Evolutionary conservation across 1,140 invertebrate species (phyloP).

Genomic region (Heliothis subflexa): DNA sequence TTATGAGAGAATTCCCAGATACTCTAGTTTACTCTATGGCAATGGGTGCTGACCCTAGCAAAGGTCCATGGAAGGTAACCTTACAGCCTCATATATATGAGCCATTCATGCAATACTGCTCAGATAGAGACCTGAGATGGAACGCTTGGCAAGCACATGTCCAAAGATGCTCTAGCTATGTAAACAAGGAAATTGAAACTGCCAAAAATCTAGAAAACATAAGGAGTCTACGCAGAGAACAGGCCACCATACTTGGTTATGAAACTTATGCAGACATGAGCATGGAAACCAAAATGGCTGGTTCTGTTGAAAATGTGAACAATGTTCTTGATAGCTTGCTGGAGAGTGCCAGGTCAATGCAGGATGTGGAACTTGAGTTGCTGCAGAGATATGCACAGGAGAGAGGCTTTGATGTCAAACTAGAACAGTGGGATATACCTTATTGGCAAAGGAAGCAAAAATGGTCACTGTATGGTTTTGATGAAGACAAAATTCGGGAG

Average conservation of each 20-base stretch:
- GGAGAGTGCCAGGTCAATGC: slow-evolving; percentile 89
- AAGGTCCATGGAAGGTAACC: slow-evolving; percentile 93
- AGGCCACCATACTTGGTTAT: slow-evolving; percentile 93
- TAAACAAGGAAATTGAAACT: slow-evolving; percentile 90
- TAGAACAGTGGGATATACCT: slow-evolving; percentile 94
- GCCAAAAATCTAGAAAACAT: slow-evolving; percentile 93
- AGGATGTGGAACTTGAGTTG: slow-evolving; percentile 91
- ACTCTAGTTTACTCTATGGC: slow-evolving; percentile 90
- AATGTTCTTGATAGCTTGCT: slow-evolving; percentile 90
- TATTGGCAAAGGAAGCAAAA: slow-evolving; percentile 94
- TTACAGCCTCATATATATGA: slow-evolving; percentile 90
- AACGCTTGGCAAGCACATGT: slow-evolving; percentile 94
- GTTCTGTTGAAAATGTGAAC: slow-evolving; percentile 92
- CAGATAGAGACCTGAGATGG: slow-evolving; percentile 91
- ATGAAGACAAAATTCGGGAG: slow-evolving; percentile 90
- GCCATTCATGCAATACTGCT: slow-evolving; percentile 94
- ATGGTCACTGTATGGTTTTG: slow-evolving; percentile 88
- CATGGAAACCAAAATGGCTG: slow-evolving; percentile 98
- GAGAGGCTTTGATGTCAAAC: slow-evolving; percentile 89
- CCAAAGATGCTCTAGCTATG: slow-evolving; percentile 89
- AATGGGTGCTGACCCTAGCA: slow-evolving; percentile 87
- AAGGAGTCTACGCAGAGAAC: slow-evolving; percentile 88
- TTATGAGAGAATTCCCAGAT: slow-evolving; percentile 91
- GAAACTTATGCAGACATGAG: slow-evolving; percentile 93
- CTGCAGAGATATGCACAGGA: slow-evolving; percentile 92